Percentiles rank a stretch among this genome's conserved stretches.
Conservation (phyloP, 2,888 invertebrate species). For the Neelides folsomi region DNA sequence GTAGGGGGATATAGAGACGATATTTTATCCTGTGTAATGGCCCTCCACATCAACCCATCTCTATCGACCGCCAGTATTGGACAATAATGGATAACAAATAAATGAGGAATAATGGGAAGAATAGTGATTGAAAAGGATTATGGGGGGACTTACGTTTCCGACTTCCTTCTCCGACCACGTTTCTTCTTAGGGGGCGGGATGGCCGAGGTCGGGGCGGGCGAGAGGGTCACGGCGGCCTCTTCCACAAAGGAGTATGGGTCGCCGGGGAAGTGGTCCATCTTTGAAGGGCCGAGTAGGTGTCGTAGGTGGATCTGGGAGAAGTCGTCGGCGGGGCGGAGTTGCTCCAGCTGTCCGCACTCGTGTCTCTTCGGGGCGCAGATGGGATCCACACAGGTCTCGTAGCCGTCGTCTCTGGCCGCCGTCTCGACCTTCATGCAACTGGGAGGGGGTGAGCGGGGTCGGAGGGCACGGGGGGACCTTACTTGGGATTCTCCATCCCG, state of each 20-base stretch:
- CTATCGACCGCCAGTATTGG: no score
- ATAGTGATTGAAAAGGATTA: no score
- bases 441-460: neutral
- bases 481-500: conserved; percentile 19
- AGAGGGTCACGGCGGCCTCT: conserved; percentile 30
- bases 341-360: conserved; percentile 21
- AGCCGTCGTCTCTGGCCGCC: conserved; percentile 61
- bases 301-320: conserved; percentile 4
- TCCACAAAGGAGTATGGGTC: conserved; percentile 72
- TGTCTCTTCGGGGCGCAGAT: conserved; percentile 38
- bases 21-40: no score
- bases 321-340: neutral
- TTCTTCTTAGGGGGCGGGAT: conserved; percentile 53
- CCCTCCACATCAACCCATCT: no score
- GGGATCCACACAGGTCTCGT: conserved; percentile 59
- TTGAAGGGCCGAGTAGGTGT: conserved; percentile 6
- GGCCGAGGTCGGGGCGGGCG: conserved; percentile 38
- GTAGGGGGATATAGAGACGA: no score
- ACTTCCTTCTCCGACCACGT: conserved; percentile 73
- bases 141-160: conserved; percentile 15
- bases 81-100: no score
- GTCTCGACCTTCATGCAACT: conserved; percentile 50
- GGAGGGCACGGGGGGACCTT: neutral
- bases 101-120: no score
- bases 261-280: conserved; percentile 38